Percentiles rank a stretch among this genome's conserved stretches.
phyloP scores from a whole-genome alignment of 1,140 invertebrate species.

The Camponotus vicinus region DNA sequence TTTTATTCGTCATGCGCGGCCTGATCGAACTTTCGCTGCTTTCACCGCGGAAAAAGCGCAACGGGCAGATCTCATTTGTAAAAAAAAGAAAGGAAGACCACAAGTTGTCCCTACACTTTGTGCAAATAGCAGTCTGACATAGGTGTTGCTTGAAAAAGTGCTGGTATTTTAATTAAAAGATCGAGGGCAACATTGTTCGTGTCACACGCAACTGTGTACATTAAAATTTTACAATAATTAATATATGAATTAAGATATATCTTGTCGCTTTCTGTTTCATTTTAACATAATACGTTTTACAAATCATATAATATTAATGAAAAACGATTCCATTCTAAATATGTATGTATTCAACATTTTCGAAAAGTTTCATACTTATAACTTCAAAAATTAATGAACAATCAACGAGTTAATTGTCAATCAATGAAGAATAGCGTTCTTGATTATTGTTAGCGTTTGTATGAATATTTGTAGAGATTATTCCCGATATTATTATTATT shows the following conservation, averaged over 20 bases:
- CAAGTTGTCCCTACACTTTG: neutral
- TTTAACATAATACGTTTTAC: neutral
- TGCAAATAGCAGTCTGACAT: neutral
- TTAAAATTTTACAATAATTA: constrained; percentile 1
- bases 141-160: neutral
- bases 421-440: neutral
- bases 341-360: neutral
- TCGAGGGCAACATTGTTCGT: neutral
- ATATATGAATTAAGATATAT: constrained; percentile 4
- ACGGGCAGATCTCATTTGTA: neutral
- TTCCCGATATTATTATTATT: neutral
- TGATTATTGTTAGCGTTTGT: neutral
- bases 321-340: neutral
- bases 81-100: neutral
- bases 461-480: neutral
- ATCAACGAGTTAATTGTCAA: neutral
- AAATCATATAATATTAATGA: constrained; percentile 1
- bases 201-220: neutral
- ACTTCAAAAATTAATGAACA: neutral
- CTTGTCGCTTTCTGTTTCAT: neutral
- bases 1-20: constrained; percentile 22
- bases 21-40: constrained; percentile 68
- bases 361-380: neutral
- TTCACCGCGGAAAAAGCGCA: constrained; percentile 68
- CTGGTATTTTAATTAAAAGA: neutral